Evolutionary conservation across 1,140 invertebrate genomes (phyloP).

Genomic region (Nasonia longicornis): DNA sequence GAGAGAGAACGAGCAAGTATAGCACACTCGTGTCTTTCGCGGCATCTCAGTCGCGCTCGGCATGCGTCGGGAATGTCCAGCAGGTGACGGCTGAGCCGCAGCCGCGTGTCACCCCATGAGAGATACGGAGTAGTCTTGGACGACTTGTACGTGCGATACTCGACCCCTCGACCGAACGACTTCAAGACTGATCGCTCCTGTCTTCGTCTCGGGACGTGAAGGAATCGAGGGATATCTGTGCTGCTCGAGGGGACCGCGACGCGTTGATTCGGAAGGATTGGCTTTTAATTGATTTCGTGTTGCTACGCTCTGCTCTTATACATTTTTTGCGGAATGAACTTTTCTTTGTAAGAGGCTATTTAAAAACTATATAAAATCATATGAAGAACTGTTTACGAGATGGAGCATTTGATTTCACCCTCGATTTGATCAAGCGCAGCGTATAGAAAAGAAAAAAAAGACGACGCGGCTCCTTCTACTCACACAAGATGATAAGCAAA

Average conservation of each 20-base stretch:
- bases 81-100: slow-evolving; percentile 17
- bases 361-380: slow-evolving; percentile 27
- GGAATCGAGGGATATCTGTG: slow-evolving; percentile 13
- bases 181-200: slow-evolving; percentile 28
- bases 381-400: slow-evolving; percentile 5
- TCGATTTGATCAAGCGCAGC: slow-evolving; percentile 45
- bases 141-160: not conserved
- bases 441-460: not conserved
- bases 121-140: not conserved
- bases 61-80: slow-evolving; percentile 43
- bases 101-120: slow-evolving; percentile 21
- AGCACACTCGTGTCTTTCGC: slow-evolving; percentile 17
- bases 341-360: too few species aligned
- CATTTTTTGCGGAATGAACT: too few species aligned
- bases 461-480: not conserved
- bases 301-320: too few species aligned
- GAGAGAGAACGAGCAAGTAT: not conserved
- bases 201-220: slow-evolving; percentile 12
- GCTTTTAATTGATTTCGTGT: not conserved
- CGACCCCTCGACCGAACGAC: not conserved
- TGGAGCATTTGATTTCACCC: slow-evolving; percentile 45
- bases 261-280: not conserved
- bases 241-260: not conserved
- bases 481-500: slow-evolving; percentile 47
- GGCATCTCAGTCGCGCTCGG: slow-evolving; percentile 45